These are phyloP conservation scores for Austrofundulus limnaeus DNA, from an alignment of 2,113 vertebrate species.

Conservation along the genomic window DNA sequence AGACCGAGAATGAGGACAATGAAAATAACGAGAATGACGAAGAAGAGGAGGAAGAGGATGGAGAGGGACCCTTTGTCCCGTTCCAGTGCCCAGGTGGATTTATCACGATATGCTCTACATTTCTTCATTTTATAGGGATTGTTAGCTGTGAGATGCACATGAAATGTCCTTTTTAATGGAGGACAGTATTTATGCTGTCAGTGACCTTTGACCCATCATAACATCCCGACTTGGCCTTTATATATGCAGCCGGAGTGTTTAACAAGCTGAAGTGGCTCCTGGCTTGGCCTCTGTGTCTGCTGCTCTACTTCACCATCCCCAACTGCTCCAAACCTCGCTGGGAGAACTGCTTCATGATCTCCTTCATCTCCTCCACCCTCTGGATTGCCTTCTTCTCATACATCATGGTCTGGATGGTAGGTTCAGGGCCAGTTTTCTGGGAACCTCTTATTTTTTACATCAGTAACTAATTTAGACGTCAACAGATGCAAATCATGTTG, in stretches of 20 bases:
- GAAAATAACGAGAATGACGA: slow-evolving; percentile 86
- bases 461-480: too few species aligned
- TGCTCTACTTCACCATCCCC: slow-evolving; percentile 91
- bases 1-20: slow-evolving; percentile 86
- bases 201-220: neutral
- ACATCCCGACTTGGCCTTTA: slow-evolving; percentile 1
- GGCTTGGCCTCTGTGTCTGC: slow-evolving; percentile 89
- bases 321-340: slow-evolving; percentile 89
- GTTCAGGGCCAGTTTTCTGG: slow-evolving; percentile 43
- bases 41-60: slow-evolving; percentile 91
- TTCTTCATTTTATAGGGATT: too few species aligned
- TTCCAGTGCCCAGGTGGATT: slow-evolving; percentile 85
- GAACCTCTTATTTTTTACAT: too few species aligned
- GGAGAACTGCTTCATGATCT: slow-evolving; percentile 94
- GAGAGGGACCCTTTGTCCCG: slow-evolving; percentile 86
- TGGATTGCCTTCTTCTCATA: slow-evolving; percentile 96
- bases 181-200: neutral
- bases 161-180: too few species aligned
- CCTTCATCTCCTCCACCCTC: slow-evolving; percentile 87
- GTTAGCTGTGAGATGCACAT: too few species aligned
- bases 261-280: slow-evolving; percentile 87
- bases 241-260: slow-evolving; percentile 78
- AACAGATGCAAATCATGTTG: too few species aligned
- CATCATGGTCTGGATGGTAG: slow-evolving; percentile 97
- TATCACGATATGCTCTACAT: neutral